Base-by-base conservation (phyloP, 1,140 invertebrate genomes). In the Plectus sambesii region DNA sequence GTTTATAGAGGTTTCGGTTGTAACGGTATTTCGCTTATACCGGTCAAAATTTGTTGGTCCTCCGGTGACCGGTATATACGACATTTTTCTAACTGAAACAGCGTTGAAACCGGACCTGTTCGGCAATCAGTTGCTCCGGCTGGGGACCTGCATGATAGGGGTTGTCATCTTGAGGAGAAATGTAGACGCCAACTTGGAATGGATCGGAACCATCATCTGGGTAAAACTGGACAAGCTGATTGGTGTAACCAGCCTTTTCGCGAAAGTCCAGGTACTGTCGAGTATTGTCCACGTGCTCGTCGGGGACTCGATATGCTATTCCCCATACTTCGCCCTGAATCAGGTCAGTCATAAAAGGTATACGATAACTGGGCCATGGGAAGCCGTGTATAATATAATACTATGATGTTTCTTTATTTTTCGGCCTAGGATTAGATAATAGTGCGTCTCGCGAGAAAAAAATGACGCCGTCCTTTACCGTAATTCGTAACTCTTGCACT, bases 221-320 rank as follows among this genome's bases (percentile, higher is more conserved):
- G 45, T 61, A 50, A 30, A 62, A 62, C 23, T 59, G 26, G 20
- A 62, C 60, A 26, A 37, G 20, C 4, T 51, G 25, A 22, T 49
- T 48, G 30, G 40, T 23, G 42, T 88, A 89, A n/a, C 85, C 85
- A 69, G 81, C 84, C 63, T 86, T 87, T 73, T 93, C 89, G 64
- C 89, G 73, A 61, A 79, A 82, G 66, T 93, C 87, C 47, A 93
- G 73, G 68, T 92, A 83, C 35, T 79, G 73, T 3, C 81, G 74
- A 0, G 92, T 86, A 54, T 74, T 61, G 6, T 80, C 75, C 56
- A 79, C 76, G 52, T 89, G 77, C 26, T 78, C 68, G 0, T 73
- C 61, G 2, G 76, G 74, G 62, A 94, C 87, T 72, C 84, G 80
- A 70, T 90, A 94, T 1, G 87, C 87, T 12, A 90, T 74, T 30